Evolutionary conservation across 2,888 invertebrate species (phyloP).

Genomic region (Axea sp.): DNA sequence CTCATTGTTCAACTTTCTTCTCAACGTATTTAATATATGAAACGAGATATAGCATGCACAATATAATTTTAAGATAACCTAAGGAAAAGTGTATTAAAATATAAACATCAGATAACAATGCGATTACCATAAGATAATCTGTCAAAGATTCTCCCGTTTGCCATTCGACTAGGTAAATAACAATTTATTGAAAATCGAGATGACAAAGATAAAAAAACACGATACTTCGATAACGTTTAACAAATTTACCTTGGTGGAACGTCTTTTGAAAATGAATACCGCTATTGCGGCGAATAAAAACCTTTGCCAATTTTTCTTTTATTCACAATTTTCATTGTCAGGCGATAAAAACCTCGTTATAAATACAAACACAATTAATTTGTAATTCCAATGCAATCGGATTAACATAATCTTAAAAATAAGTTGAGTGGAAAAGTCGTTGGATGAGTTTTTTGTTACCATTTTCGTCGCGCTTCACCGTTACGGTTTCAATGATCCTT

Average conservation of each 20-base stretch:
- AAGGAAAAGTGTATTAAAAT: constrained; percentile 1
- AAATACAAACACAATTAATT: constrained; percentile 28
- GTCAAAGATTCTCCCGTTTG: background rate
- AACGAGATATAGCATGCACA: background rate
- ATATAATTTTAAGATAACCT: no score
- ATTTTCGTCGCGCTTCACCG: background rate
- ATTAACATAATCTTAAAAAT: constrained; percentile 24
- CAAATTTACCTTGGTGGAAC: no score
- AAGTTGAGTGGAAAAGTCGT: background rate
- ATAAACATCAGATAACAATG: constrained; percentile 1
- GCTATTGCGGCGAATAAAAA: background rate
- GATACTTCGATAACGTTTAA: no score
- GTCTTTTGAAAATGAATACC: no score
- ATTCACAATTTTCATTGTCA: constrained; percentile 4
- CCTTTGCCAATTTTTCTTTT: background rate
- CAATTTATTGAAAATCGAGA: background rate
- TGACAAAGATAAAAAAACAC: no score
- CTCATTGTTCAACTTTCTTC: no score
- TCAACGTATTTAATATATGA: background rate
- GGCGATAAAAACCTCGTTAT: constrained; percentile 5
- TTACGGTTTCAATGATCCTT: background rate
- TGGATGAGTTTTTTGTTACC: background rate
- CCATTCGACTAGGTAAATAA: background rate
- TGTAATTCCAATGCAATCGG: constrained; percentile 3
- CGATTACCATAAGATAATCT: constrained; percentile 1